Conservation (phyloP, 2,113 vertebrate species). For the Tychaedon coryphoeus region DNA sequence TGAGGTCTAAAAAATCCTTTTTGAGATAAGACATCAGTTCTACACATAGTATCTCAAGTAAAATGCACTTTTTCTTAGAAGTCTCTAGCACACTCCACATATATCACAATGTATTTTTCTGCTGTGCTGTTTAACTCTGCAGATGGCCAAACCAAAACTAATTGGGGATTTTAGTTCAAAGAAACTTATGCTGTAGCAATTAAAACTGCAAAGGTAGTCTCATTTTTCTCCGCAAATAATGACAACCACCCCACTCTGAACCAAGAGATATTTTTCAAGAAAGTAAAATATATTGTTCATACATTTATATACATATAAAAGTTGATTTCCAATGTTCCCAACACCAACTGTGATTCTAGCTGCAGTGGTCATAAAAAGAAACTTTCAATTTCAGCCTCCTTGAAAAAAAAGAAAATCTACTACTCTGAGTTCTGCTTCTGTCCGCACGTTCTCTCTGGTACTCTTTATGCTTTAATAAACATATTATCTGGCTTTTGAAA, state of each 20-base stretch:
- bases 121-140: background rate
- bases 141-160: background rate
- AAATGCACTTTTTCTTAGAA: background rate
- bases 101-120: background rate
- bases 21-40: background rate
- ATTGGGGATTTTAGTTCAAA: background rate
- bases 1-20: background rate
- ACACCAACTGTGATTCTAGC: background rate
- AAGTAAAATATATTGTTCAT: background rate
- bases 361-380: background rate
- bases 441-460: background rate
- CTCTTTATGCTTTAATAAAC: background rate
- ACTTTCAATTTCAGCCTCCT: background rate
- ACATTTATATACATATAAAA: background rate
- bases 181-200: background rate
- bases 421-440: background rate
- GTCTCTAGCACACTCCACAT: background rate
- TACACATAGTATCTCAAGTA: background rate
- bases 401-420: background rate
- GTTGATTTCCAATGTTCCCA: background rate
- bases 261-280: background rate
- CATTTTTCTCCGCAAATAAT: background rate
- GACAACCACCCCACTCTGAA: background rate
- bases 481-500: background rate
- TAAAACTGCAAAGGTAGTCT: background rate